Evolutionary conservation across 2,888 invertebrate genomes (phyloP).

Genomic region (Pachymerium ferrugineum): DNA sequence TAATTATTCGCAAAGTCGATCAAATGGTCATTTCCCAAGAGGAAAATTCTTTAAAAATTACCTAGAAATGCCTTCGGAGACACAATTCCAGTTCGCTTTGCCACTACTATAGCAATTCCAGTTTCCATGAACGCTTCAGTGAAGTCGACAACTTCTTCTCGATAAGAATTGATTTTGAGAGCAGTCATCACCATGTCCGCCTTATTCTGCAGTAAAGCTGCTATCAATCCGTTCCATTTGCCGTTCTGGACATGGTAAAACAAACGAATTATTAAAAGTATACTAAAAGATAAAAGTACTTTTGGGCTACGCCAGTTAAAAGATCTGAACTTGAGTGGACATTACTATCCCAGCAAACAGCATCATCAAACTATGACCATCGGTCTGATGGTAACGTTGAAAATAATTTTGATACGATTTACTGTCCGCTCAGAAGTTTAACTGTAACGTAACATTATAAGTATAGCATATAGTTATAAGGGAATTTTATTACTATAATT

Average conservation of each 20-base stretch:
- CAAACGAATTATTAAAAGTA: constrained; percentile 1
- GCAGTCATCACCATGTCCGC: constrained; percentile 95
- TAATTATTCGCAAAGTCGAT: too few species aligned
- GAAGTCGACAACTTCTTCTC: constrained; percentile 86
- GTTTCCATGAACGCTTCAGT: constrained; percentile 95
- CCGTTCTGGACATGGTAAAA: constrained; percentile 65
- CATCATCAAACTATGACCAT: too few species aligned
- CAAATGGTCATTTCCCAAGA: too few species aligned
- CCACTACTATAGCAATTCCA: constrained; percentile 90
- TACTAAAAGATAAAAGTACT: neutral
- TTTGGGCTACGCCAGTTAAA: neutral
- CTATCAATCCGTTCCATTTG: constrained; percentile 93
- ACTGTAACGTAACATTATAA: too few species aligned
- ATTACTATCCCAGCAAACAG: too few species aligned
- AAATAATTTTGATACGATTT: too few species aligned
- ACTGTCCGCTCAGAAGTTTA: too few species aligned
- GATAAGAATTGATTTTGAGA: constrained; percentile 71
- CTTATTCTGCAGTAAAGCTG: constrained; percentile 83
- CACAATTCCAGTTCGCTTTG: constrained; percentile 90
- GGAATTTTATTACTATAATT: neutral
- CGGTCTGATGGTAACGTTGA: too few species aligned
- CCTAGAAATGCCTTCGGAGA: constrained; percentile 90
- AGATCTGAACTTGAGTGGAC: too few species aligned
- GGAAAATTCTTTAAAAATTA: constrained; percentile 44
- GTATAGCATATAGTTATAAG: neutral